phyloP scores from a whole-genome alignment of 2,888 invertebrate genomes.

The Lissonota sp. region DNA sequence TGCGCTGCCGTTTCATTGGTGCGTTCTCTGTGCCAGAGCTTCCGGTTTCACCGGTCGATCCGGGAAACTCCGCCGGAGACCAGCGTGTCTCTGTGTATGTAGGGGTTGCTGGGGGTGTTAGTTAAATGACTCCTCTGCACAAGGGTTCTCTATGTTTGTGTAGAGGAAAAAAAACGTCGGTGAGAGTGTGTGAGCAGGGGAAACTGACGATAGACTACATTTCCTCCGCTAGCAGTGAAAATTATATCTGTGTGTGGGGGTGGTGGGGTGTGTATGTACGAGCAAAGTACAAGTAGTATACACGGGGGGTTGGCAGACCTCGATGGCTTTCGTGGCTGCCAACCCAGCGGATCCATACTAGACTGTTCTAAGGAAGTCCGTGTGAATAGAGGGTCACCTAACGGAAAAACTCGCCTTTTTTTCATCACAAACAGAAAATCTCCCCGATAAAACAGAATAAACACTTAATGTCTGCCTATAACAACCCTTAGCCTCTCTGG shows the following conservation, averaged over 20 bases:
- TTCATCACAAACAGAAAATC: too few relatives aligned
- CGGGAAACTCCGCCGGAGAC: slow-evolving; percentile 12
- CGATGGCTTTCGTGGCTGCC: slow-evolving; percentile 39
- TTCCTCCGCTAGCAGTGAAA: too few relatives aligned
- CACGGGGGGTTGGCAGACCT: slow-evolving; percentile 48
- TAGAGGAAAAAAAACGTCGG: neutral
- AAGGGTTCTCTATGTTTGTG: neutral
- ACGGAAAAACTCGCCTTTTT: too few relatives aligned
- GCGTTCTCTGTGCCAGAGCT: slow-evolving; percentile 3
- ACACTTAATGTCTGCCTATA: too few relatives aligned
- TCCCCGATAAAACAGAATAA: too few relatives aligned
- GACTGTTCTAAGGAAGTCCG: too few relatives aligned
- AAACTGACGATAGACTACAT: neutral
- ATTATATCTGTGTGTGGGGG: neutral
- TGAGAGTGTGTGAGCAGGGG: neutral
- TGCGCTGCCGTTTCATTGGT: neutral
- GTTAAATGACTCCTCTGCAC: slow-evolving; percentile 29
- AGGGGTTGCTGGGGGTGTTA: slow-evolving; percentile 12
- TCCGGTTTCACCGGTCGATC: slow-evolving; percentile 39
- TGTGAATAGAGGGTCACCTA: too few relatives aligned
- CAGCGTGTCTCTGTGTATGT: too few relatives aligned
- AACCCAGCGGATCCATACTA: slow-evolving; percentile 15
- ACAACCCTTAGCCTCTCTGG: too few relatives aligned
- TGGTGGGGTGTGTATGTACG: neutral
- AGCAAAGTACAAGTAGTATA: neutral